Base-by-base conservation (phyloP, 2,797 vertebrate genomes). In the Tarsius wallacei region DNA sequence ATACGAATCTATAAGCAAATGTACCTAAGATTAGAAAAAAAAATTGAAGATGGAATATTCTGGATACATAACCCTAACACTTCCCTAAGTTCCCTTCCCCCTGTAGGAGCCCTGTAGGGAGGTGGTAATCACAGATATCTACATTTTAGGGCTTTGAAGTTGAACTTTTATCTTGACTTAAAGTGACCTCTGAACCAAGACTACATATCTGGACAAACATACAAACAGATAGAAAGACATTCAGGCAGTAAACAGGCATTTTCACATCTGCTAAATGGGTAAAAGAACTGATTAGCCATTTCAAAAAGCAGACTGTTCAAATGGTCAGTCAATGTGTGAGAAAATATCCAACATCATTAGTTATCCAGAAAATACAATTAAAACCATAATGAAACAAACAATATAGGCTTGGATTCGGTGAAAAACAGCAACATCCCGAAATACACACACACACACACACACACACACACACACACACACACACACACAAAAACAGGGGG, bases 361-460 rank as follows among this genome's bases (percentile, higher is more conserved):
- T 70, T 91, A 91, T 51, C n/a, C 86, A 94, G 59, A 88, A 42
- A 42, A 93, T 76, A 36, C 93, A 91, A 83, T 53, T 53, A 91
- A 97, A 91, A 92, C 70, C 80, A 94, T n/a, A 90, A 68, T 49
- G 49, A 92, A 87, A 36, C 66, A 64, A 96, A 91, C 57, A 93
- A 87, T n/a, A 83, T 1, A 91, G 59, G 26, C 31, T 59, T 55
- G 21, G 73, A 76, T 31, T 86, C n/a, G 42, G 42, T 86, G 12
- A 86, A 81, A 96, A 85, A 57, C 57, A 90, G 31, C 21, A 73
- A 80, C 61, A 55, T 66, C 17, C 36, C 93, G n/a, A 93, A 90
- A 81, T 6, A 71, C 1, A 59, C 10, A 16, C 17, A 74, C 14
- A n/a, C 22, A 92, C 14, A 85, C 11, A 36, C 19, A 63, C n/a